A percentile compares a stretch with the other conserved stretches of the same genome.
Conservation (phyloP, 1,140 invertebrate species). For the Subanguina moxae region DNA sequence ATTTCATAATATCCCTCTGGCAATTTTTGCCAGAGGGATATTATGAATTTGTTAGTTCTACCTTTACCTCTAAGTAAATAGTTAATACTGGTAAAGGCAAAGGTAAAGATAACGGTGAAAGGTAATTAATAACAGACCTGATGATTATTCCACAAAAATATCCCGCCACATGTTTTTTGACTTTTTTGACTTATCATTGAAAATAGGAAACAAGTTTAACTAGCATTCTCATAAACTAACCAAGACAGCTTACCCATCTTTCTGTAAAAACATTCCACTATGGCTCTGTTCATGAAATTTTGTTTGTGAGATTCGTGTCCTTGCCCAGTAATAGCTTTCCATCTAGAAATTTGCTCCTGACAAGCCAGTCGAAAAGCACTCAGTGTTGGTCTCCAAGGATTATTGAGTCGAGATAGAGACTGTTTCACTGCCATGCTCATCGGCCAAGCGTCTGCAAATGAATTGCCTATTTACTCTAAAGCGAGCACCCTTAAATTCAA, state of each 20-base stretch:
- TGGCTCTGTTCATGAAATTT: slow-evolving; percentile 5
- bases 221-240: background rate
- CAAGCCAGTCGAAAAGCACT: slow-evolving; percentile 16
- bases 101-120: too few relatives aligned
- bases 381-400: background rate
- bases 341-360: slow-evolving; percentile 8
- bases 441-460: slow-evolving; percentile 7
- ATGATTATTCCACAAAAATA: too few relatives aligned
- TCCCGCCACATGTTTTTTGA: too few relatives aligned
- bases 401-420: background rate
- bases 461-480: background rate
- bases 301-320: slow-evolving; percentile 8
- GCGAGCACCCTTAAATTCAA: too few relatives aligned
- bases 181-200: too few relatives aligned
- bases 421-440: slow-evolving; percentile 7
- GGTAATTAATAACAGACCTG: too few relatives aligned
- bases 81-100: too few relatives aligned
- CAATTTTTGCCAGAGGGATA: too few relatives aligned
- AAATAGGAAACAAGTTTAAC: too few relatives aligned
- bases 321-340: slow-evolving; percentile 3
- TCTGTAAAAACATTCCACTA: slow-evolving; percentile 13
- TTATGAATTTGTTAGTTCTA: too few relatives aligned
- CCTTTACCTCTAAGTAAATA: too few relatives aligned
- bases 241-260: background rate
- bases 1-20: too few relatives aligned